These are phyloP conservation scores for Fragum whitleyi DNA, from an alignment of 2,888 invertebrate species.

Conservation along the genomic window DNA sequence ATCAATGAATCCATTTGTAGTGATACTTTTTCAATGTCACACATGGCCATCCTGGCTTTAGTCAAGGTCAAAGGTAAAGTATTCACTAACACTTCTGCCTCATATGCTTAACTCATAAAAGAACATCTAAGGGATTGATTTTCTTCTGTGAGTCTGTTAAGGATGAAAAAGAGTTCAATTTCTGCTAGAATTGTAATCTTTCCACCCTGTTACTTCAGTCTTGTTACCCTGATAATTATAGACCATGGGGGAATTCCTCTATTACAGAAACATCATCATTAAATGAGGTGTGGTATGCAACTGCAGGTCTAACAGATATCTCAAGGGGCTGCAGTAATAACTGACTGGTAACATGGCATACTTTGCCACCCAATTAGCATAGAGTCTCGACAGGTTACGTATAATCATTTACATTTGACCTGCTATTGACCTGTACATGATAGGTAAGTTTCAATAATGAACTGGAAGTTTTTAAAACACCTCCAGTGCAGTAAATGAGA, in stretches of 20 bases:
- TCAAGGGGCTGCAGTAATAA: background rate
- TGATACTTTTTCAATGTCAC: too few species aligned
- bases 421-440: background rate
- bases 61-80: too few species aligned
- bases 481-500: too few species aligned
- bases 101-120: too few species aligned
- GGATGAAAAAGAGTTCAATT: too few species aligned
- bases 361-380: background rate
- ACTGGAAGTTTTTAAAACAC: too few species aligned
- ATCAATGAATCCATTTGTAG: too few species aligned
- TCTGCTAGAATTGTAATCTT: slow-evolving; percentile 27
- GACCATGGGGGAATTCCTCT: slow-evolving; percentile 17
- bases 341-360: slow-evolving; percentile 4
- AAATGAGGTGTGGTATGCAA: slow-evolving; percentile 25
- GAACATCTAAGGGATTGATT: too few species aligned
- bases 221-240: slow-evolving; percentile 24
- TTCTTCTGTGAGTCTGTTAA: too few species aligned
- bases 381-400: background rate
- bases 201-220: slow-evolving; percentile 17
- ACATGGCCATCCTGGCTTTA: too few species aligned
- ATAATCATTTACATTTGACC: background rate
- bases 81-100: too few species aligned
- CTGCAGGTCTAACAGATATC: slow-evolving; percentile 9
- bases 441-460: too few species aligned
- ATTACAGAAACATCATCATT: slow-evolving; percentile 19